Base-by-base conservation (phyloP, 2,113 vertebrate genomes). In the Anser brachyrhynchus region DNA sequence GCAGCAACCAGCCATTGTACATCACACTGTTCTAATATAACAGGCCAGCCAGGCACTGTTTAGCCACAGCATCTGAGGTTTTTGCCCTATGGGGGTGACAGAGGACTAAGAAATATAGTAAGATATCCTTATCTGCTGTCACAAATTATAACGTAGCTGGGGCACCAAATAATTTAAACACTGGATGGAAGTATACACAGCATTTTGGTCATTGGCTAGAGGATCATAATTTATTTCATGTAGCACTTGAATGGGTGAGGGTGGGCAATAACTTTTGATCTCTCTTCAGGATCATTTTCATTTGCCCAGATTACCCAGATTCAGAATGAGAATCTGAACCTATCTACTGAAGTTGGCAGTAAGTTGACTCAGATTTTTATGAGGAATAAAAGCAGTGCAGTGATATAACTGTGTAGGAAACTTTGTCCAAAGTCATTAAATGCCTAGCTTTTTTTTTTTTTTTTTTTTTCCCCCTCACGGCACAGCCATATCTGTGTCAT, bases 371-470 rank as follows among this genome's bases (percentile, higher is more conserved):
- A 10, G 33, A 19, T 51, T 90, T 80, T 92, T 76, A n/a, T 90
- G 59, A 80, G 86, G 39, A 84, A 88, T 62, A 83, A 76, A 19
- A 90, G 59, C 52, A 83, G n/a, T 7, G 49, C 17, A 28, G 49
- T 83, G 71, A 93, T 86, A 58, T 2, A 92, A 86, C 54, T 41
- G 52, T 82, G 46, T 76, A 75, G 91, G 69, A 92, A 94, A 61
- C 81, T 61, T 59, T 19, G 29, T 46, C 84, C 81, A 84, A 92
- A 95, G 72, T 44, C 54, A 73, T 26, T 31, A 95, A 80, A 88
- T n/a, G 29, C 39, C n/a, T 35, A 61, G 13, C 11, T 59, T 39
- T 64, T 41, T 64, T 64, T 64, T 44, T 44, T 44, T 44, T 61
- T 31, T 66, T 21, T 19, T 7, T 49, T 22, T 51, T 35, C 35